Percentiles rank a stretch among this genome's conserved stretches.
These are phyloP conservation scores for Dunckerocampus dactyliophorus DNA, from an alignment of 2,113 vertebrate species.

Conservation along the genomic window DNA sequence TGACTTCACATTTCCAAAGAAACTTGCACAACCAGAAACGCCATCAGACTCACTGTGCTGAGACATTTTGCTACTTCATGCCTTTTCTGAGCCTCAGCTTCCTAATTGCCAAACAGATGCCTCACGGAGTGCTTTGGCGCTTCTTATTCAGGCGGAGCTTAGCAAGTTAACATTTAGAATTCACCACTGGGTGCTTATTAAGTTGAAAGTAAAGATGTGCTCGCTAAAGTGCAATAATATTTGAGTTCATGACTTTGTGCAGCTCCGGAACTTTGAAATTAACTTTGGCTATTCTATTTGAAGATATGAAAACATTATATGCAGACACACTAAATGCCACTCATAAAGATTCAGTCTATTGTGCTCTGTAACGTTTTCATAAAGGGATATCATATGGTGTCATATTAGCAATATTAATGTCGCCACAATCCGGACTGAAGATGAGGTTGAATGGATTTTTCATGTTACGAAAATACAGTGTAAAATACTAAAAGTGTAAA, in stretches of 20 bases:
- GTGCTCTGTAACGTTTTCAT: background rate
- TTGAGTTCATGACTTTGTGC: slow-evolving; percentile 6
- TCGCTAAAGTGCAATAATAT: background rate
- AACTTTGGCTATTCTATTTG: background rate
- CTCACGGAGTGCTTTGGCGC: slow-evolving; percentile 29
- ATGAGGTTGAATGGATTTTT: too few relatives aligned
- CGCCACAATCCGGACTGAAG: too few relatives aligned
- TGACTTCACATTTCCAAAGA: slow-evolving; percentile 21
- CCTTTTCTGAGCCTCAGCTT: slow-evolving; percentile 2
- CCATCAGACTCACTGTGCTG: slow-evolving; percentile 3
- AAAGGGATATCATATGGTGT: background rate
- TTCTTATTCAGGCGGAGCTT: slow-evolving; percentile 13
- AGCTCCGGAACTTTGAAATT: slow-evolving; percentile 10
- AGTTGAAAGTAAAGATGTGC: slow-evolving; percentile 3
- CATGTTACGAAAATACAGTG: too few relatives aligned
- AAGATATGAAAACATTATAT: background rate
- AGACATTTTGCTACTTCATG: background rate
- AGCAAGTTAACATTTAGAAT: slow-evolving; percentile 30
- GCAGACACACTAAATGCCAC: background rate
- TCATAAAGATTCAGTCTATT: background rate
- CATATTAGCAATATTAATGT: background rate
- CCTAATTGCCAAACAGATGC: slow-evolving; percentile 23
- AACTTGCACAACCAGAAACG: slow-evolving; percentile 8
- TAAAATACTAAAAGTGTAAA: too few relatives aligned
- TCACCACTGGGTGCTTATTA: slow-evolving; percentile 5